phyloP scores from a whole-genome alignment of 2,113 vertebrate species.

The Zosterops japonicus region DNA sequence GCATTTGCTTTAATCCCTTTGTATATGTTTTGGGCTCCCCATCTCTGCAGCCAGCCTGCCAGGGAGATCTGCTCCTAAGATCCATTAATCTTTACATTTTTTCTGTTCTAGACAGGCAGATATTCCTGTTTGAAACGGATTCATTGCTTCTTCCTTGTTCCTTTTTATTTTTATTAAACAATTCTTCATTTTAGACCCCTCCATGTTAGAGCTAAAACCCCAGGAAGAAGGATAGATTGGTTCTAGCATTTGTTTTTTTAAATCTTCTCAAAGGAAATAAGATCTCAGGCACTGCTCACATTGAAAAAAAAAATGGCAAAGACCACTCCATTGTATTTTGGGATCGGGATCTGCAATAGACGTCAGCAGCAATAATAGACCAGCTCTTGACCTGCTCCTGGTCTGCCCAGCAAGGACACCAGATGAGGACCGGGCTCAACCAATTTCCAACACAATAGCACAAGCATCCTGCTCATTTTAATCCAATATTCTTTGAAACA shows the following conservation, averaged over 20 bases:
- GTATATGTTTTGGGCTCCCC: not conserved
- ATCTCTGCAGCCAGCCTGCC: not conserved
- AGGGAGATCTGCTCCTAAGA: not conserved
- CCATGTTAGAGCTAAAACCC: not conserved
- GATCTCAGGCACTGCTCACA: not conserved
- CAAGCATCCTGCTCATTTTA: conserved; percentile 23
- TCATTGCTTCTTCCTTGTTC: not conserved
- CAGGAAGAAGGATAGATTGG: not conserved
- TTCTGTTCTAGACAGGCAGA: not conserved
- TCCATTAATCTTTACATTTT: not conserved
- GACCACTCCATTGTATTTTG: not conserved
- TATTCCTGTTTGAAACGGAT: not conserved
- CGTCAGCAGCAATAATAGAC: not conserved
- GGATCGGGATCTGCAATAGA: not conserved
- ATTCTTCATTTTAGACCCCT: not conserved
- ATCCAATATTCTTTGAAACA: not conserved
- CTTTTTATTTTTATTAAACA: not conserved
- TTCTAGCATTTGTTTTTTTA: not conserved
- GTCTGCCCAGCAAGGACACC: not conserved
- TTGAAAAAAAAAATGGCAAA: not conserved
- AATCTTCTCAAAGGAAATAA: not conserved
- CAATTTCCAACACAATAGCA: conserved; percentile 16
- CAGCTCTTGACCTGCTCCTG: conserved; percentile 15
- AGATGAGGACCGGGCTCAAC: not conserved
- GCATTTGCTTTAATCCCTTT: not conserved